Conservation (phyloP, 2,797 vertebrate species). For the Trematomus bernacchii region DNA sequence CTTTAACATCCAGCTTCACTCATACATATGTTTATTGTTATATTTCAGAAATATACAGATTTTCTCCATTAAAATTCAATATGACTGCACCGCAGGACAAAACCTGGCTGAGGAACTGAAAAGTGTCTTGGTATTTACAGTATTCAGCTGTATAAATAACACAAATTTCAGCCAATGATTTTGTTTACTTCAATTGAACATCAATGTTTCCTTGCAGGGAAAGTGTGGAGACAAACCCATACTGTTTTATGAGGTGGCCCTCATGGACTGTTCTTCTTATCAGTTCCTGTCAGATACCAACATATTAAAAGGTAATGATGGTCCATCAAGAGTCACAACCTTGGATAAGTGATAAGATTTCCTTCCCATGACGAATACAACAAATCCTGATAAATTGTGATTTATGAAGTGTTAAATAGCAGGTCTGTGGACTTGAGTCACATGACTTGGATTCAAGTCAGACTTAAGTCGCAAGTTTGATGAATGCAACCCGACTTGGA, state of each 20-base stretch:
- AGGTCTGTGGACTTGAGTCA: no score
- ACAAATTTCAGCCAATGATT: neutral
- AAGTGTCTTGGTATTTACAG: conserved; percentile 48
- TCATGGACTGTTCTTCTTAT: conserved; percentile 39
- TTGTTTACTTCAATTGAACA: neutral
- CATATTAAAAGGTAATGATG: conserved; percentile 51
- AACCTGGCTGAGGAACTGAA: conserved; percentile 38
- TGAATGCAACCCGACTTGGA: no score
- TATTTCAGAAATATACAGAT: conserved; percentile 59
- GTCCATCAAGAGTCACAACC: no score
- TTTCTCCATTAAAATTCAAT: conserved; percentile 64
- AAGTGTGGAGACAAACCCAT: conserved; percentile 48
- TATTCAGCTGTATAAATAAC: neutral
- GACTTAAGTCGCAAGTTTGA: no score
- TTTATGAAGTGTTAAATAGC: no score
- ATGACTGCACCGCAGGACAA: conserved; percentile 50
- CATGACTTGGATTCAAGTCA: no score
- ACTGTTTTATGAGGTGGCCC: conserved; percentile 64
- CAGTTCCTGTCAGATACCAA: conserved; percentile 29
- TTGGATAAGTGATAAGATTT: no score
- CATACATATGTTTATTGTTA: neutral
- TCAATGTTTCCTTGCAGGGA: conserved; percentile 38
- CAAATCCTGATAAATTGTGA: no score
- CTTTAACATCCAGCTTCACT: neutral
- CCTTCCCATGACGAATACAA: no score